Evolutionary conservation across 1,140 invertebrate genomes (phyloP).

Genomic region (Ptiloglossa arizonensis): DNA sequence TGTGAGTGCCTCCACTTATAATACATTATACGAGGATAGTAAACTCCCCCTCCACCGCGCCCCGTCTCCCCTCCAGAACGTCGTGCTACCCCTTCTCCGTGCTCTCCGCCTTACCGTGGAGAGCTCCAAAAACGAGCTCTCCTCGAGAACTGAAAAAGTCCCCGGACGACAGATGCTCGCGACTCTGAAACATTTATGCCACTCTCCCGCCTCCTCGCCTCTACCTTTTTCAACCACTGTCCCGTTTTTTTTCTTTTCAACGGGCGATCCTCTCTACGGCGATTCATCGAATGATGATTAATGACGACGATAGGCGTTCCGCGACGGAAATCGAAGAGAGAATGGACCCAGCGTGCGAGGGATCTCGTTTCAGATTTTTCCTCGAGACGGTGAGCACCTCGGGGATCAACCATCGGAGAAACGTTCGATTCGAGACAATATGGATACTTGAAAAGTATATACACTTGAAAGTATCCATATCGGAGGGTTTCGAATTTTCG

Average conservation of each 20-base stretch:
- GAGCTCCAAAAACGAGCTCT: slow-evolving; percentile 61
- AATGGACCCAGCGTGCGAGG: too few species aligned
- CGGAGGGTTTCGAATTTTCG: too few species aligned
- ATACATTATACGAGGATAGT: slow-evolving; percentile 69
- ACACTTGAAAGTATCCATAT: too few species aligned
- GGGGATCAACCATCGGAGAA: too few species aligned
- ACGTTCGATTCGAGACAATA: too few species aligned
- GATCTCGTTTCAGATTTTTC: too few species aligned
- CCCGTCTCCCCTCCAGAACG: background rate
- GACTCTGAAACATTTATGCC: slow-evolving; percentile 59
- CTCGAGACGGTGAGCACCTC: too few species aligned
- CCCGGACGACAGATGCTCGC: slow-evolving; percentile 58
- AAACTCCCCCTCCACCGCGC: slow-evolving; percentile 10
- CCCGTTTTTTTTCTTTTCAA: background rate
- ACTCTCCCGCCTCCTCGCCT: slow-evolving; percentile 14
- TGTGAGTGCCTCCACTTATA: slow-evolving; percentile 69
- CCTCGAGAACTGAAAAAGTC: slow-evolving; percentile 51
- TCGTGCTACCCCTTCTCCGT: slow-evolving; percentile 30
- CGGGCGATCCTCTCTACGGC: background rate
- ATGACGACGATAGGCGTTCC: slow-evolving; percentile 12
- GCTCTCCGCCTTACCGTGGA: slow-evolving; percentile 9
- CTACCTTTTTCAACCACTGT: background rate
- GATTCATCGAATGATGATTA: slow-evolving; percentile 46
- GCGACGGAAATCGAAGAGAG: too few species aligned
- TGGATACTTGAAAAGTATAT: too few species aligned